Percentiles rank a stretch among this genome's conserved stretches.
These are phyloP conservation scores for Meta bourneti DNA, from an alignment of 2,888 invertebrate species.

Conservation along the genomic window DNA sequence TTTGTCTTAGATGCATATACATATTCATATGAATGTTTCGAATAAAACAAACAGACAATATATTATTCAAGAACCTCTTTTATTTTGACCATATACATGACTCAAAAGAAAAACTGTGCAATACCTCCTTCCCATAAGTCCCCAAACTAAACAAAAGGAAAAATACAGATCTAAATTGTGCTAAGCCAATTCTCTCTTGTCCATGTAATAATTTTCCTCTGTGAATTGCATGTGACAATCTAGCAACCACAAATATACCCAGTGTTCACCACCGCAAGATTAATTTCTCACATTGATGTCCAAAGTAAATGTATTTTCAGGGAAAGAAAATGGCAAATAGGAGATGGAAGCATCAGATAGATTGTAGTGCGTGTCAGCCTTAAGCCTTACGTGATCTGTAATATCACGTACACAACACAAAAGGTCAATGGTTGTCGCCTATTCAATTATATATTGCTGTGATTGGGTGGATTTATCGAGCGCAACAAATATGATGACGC, in stretches of 20 bases:
- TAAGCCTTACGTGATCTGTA: neutral
- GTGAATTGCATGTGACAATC: neutral
- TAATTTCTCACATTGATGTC: neutral
- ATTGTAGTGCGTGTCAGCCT: neutral
- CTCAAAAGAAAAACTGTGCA: too few species aligned
- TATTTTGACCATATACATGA: too few species aligned
- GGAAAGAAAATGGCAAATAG: slow-evolving; percentile 12
- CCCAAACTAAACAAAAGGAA: neutral
- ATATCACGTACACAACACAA: slow-evolving; percentile 4
- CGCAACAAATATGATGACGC: neutral
- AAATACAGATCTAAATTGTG: neutral
- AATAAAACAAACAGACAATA: too few species aligned
- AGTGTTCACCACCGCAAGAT: slow-evolving; percentile 6
- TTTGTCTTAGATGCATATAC: too few species aligned
- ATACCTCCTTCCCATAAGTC: too few species aligned
- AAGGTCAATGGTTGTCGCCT: slow-evolving; percentile 16
- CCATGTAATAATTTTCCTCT: neutral
- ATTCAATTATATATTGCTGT: neutral
- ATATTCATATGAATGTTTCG: too few species aligned
- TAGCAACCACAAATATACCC: slow-evolving; percentile 7
- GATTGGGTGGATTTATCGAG: neutral
- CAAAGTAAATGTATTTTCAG: slow-evolving; percentile 6
- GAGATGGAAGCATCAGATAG: neutral
- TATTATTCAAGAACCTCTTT: too few species aligned
- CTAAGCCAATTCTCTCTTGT: neutral